Base-by-base conservation (phyloP, 2,888 invertebrate genomes). In the Drosophila sordidula region DNA sequence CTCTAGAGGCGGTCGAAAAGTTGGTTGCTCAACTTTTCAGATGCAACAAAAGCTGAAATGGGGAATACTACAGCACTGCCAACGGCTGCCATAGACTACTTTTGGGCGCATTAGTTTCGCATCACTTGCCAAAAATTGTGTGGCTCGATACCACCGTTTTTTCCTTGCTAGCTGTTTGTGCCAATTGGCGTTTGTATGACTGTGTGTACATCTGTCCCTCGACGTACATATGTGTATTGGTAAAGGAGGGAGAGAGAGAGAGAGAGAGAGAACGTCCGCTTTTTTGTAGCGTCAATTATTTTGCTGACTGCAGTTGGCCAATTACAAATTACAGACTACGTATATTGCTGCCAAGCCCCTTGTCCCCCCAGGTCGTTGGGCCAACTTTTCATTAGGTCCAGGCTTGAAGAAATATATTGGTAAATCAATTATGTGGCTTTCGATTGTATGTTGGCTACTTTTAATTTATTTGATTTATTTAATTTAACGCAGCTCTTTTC, bases 91-190 rank as follows among this genome's bases (percentile, higher is more conserved):
- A 59, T 69, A 72, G 75, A 51, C 69, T 72, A 76, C 78, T 80
- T 76, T 70, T 45, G 52, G 68, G 73, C 89, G 67, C 84, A 89
- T 84, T 84, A 84, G 87, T 81, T 76, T 68, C 84, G 82, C 89
- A 68, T 81, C 70, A 87, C 71, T 76, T 73, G 66, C 16, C 65
- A 55, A 84, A 82, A 85, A 78, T 85, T 63, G 70, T 70, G 58
- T 85, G 75, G 71, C 57, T 64, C 57, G 67, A 51, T 64, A 66
- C 76, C 61, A 52, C 56, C 54, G 74, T 68, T 55, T 72, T 68
- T 77, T 58, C 81, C 80, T 80, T 75, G 63, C 67, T 58, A 56
- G 55, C 61, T 59, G 50, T 52, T 64, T 69, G 58, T 54, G 80
- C 75, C 78, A 76, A 80, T 78, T 85, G 87, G 80, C 81, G 81